These are phyloP conservation scores for Anoura caudifer DNA, from an alignment of 2,113 vertebrate genomes.

Conservation along the genomic window DNA sequence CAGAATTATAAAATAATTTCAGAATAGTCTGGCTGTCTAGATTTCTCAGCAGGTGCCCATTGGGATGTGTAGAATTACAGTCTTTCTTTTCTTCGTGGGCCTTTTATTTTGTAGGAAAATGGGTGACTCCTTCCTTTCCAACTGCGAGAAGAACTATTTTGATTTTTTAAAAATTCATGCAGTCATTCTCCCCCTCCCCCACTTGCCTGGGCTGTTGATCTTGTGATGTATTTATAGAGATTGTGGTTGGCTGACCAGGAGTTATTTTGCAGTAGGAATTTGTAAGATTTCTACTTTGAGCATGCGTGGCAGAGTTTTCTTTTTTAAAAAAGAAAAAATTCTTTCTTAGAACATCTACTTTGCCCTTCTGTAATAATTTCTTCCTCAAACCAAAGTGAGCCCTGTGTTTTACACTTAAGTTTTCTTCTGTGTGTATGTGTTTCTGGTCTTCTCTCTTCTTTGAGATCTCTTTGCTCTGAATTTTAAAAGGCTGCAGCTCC, in stretches of 20 bases:
- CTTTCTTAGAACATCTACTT: slow-evolving; percentile 54
- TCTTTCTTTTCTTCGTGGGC: slow-evolving; percentile 46
- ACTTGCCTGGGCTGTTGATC: slow-evolving; percentile 73
- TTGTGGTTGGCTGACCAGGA: slow-evolving; percentile 78
- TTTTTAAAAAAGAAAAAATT: background rate
- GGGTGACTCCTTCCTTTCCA: background rate
- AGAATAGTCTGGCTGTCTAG: slow-evolving; percentile 26
- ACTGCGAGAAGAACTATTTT: slow-evolving; percentile 59
- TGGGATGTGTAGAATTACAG: background rate
- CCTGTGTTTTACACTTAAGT: background rate
- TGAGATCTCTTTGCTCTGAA: background rate
- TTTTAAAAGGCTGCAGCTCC: background rate
- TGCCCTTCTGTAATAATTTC: slow-evolving; percentile 71
- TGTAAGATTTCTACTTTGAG: slow-evolving; percentile 80
- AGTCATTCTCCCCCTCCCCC: slow-evolving; percentile 47
- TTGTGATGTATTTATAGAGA: slow-evolving; percentile 83
- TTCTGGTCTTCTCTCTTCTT: background rate
- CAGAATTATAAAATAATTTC: slow-evolving; percentile 40
- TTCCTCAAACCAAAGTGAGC: slow-evolving; percentile 62
- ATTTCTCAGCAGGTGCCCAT: slow-evolving; percentile 33
- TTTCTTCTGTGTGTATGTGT: background rate
- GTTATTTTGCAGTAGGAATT: slow-evolving; percentile 83
- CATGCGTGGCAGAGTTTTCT: slow-evolving; percentile 64
- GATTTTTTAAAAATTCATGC: slow-evolving; percentile 55
- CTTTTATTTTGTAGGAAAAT: background rate